Base-by-base conservation (phyloP, 1,140 invertebrate genomes). In the Augochlora pura region DNA sequence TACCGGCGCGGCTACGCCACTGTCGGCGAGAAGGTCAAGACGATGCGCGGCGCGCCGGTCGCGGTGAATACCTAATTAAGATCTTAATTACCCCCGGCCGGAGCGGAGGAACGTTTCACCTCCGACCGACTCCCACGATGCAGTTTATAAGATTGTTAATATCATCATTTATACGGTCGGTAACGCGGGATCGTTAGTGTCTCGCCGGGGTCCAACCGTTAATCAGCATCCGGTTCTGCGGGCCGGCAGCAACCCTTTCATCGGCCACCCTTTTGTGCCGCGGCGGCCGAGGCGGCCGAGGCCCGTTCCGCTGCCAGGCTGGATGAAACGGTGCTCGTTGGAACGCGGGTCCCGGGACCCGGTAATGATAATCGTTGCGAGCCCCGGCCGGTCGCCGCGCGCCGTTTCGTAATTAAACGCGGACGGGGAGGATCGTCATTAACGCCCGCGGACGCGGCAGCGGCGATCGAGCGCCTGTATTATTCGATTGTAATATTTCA, bases 31-130 rank as follows among this genome's bases (percentile, higher is more conserved):
- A 83, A 80, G 83, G 77, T 84, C 79, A 62, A 79, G 62, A 62
- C 49, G 69, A 54, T 52, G 54, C 71, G 79, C 80, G 67, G 67
- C 80, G 69, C 66, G 79, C 69, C 70, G 67, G 77, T 59, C 59
- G 7, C 84, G 78, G 85, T 91, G 90, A 91, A 91, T 91, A 90
- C 89, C 89, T 91, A 91, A 91, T 91, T 91, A 91, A 91, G 90
- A 90, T 89, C 88, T 91, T 91, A 91, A 91, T 91, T 91, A 90
- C 88, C 85, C 67, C 63, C 74, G 76, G 80, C 80, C 80, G 77
- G 75, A 87, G 77, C 80, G 77, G 75, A 87, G 77, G 80, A 88
- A 84, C 85, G 8, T 75, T 87, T 91, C 86, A 89, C 87, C 89
- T 39, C 88, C 88, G 88, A 90, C 89, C 90, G 89, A 89, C 90